Evolutionary conservation across 2,888 invertebrate genomes (phyloP), one percentile per base, ranked within the genome.

Genomic region (Patella caerulea): DNA sequence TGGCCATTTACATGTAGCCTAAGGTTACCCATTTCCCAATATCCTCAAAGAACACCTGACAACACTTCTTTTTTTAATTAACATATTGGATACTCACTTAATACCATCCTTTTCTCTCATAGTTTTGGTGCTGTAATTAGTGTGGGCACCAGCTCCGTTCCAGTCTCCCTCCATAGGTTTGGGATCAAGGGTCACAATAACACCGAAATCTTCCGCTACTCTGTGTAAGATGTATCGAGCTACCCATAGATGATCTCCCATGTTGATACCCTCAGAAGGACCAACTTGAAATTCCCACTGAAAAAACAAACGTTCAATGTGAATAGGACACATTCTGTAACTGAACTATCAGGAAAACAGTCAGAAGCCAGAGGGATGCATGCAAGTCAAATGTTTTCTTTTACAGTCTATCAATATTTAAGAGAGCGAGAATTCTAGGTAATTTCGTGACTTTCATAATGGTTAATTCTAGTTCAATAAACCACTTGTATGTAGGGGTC

Each of bases 81-180:
- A 9, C 45, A 45, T 45, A 45, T 45, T 17, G 70, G 3, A 19
- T 45, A 84, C 86, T 82, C 82, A 91, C 91, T 88, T 87, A 45
- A 92, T 81, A 12, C 92, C 92, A 1, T 88, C 88, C 3, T 83
- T 78, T 72, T 95, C 95, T 75, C 98, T 94, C 98, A 98, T 99
- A 70, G 94, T 93, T 90, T 95, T 95, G 0, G 98, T 99, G 14
- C 98, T 98, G 93, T 97, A 98, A 93, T 99, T 99, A 78, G 96
- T 96, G 91, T 99, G 98, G 0, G 97, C 98, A 1, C 98, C 98
- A 72, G 98, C 89, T 2, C 92, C 92, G 80, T 92, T 92, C 92
- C 92, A 92, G 83, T 92, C 89, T 7, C 92, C 92, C 12, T 90
- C 87, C 85, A 93, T 92, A 3, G 93, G 93, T 82, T 93, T 93